Evolutionary conservation across 2,113 vertebrate genomes (phyloP), one percentile per base, ranked within the genome.

Genomic region (Taxidea taxus): DNA sequence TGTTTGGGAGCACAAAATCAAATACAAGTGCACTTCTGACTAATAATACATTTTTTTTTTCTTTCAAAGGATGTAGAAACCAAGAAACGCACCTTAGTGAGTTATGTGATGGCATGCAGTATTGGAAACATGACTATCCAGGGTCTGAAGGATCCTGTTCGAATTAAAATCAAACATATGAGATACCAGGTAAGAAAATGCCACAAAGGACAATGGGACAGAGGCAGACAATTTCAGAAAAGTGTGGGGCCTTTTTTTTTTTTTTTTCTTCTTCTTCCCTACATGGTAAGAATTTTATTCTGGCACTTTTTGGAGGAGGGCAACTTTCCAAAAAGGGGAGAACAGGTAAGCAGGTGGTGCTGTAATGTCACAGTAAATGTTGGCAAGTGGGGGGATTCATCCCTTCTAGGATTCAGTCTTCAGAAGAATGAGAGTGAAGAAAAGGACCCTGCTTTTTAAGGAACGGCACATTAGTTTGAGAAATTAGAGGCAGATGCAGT

Each of bases 41-140:
- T 93, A 97, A 92, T 83, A 64, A 82, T 89, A 44, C 74, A 87
- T 98, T 97, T 95, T 85, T 93, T 91, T 92, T 93, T 91, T 97
- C 64, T 98, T 96, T 97, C 23, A 94, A 98, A 99, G 99, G 99
- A 99, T 97, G 93, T 96, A 87, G 98, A 97, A 96, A 96, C 90
- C 96, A 95, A 90, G 60, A 66, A 97, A 96, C 93, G 12, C n/a
- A 98, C 97, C 78, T 98, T 99, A 91, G 99, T 99, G 97, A 99
- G 99, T 97, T 99, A 99, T 58, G 99, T 99, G 95, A 99, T 99
- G 97, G 99, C 99, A 1, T 99, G 99, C 98, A 99, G 99, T 74
- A 99, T 99, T 96, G 99, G 99, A 39, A 99, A 99, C 97, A 94
- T 99, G 42, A 98, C 99, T 78, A 99, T 99, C 98, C 98, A 87